Conservation (phyloP, 2,888 invertebrate species). For the Yponomeuta malinellus region DNA sequence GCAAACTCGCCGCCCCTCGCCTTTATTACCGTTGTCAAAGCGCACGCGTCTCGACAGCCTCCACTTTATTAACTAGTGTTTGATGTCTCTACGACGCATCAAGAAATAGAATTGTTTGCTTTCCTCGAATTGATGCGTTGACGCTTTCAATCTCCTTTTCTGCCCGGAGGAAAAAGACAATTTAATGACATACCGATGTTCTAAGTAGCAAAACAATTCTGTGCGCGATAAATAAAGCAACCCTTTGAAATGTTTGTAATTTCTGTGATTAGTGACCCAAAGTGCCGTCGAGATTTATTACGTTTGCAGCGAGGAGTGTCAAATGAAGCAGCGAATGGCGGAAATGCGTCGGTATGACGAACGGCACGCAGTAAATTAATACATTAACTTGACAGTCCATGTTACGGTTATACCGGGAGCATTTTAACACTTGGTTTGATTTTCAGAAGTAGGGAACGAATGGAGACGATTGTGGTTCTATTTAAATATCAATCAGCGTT, state of each 20-base stretch:
- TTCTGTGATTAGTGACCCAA: constrained; percentile 61
- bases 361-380: constrained; percentile 65
- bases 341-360: constrained; percentile 51
- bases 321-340: constrained; percentile 57
- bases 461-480: constrained; percentile 22
- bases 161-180: background rate
- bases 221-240: background rate
- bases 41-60: constrained; percentile 25
- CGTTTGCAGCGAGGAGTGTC: constrained; percentile 51
- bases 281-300: constrained; percentile 60
- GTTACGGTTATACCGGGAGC: constrained; percentile 47
- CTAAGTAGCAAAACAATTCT: too few relatives aligned
- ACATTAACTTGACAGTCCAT: constrained; percentile 66
- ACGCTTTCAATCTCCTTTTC: background rate
- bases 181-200: too few relatives aligned
- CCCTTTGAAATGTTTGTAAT: constrained; percentile 35
- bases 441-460: constrained; percentile 30
- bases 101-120: constrained; percentile 40
- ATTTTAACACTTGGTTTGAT: constrained; percentile 45
- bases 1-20: constrained; percentile 41
- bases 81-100: constrained; percentile 45
- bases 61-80: constrained; percentile 58
- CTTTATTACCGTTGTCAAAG: constrained; percentile 49
- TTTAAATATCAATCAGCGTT: too few relatives aligned
- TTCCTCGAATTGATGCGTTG: background rate